These are phyloP conservation scores for Pterophyllum scalare DNA, from an alignment of 2,113 vertebrate species.

Conservation along the genomic window DNA sequence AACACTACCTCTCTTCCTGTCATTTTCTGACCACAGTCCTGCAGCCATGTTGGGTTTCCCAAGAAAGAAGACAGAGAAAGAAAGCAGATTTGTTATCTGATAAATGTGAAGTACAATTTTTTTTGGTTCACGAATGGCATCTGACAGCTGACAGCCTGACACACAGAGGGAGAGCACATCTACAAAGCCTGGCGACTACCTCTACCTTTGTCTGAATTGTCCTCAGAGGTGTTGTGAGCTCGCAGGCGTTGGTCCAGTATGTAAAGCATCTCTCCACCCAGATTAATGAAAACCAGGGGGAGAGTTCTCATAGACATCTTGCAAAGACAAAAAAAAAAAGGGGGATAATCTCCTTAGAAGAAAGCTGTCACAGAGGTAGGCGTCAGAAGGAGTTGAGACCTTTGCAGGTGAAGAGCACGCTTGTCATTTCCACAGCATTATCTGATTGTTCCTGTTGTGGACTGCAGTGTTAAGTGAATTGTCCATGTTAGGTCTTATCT, in stretches of 20 bases:
- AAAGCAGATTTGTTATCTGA: background rate
- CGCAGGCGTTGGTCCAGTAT: constrained; percentile 91
- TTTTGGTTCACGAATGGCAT: background rate
- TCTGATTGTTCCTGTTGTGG: constrained; percentile 7
- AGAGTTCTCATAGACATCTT: constrained; percentile 88
- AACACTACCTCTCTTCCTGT: constrained; percentile 90
- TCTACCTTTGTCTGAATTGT: constrained; percentile 90
- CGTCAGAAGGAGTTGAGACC: background rate
- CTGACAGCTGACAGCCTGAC: constrained; percentile 11
- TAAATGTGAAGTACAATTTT: background rate
- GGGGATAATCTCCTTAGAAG: constrained; percentile 7
- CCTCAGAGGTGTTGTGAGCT: constrained; percentile 85
- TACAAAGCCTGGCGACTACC: background rate
- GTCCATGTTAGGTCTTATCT: constrained; percentile 41
- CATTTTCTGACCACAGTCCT: constrained; percentile 93
- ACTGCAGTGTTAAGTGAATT: background rate
- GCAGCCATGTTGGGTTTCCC: constrained; percentile 56
- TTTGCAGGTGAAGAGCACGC: background rate
- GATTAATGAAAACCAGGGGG: constrained; percentile 91
- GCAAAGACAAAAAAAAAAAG: constrained; percentile 12
- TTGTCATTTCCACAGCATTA: constrained; percentile 17
- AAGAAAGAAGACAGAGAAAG: constrained; percentile 4
- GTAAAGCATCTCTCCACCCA: constrained; percentile 95
- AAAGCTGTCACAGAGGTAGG: background rate
- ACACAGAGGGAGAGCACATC: background rate